Base-by-base conservation (phyloP, 1,140 invertebrate genomes). In the Glomeris maerens region DNA sequence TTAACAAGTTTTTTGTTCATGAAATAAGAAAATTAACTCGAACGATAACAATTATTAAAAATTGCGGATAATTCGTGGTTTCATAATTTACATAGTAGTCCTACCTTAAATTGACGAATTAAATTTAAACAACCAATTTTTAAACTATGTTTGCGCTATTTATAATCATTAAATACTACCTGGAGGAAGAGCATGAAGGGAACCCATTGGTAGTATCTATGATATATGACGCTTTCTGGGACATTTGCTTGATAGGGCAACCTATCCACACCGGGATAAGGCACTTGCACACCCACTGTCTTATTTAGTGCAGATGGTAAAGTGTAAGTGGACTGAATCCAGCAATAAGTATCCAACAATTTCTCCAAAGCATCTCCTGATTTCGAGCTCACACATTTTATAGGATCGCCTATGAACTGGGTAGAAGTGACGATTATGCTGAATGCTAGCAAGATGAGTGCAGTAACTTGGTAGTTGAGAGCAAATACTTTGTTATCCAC, bases 271-370 rank as follows among this genome's bases (percentile, higher is more conserved):
- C 60, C 62, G 17, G 56, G 54, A 49, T 62, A 55, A 1, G 55
- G 23, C 1, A 55, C 26, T 23, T 57, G 22, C 21, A 7, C 27
- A 3, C 46, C 46, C 3, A 36, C 21, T 21, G 3, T 5, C 23
- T 78, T 78, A 28, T 67, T 64, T 45, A 72, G 66, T 54, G 78
- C 75, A 36, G 76, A 76, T 0, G 85, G 86, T 57, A 93, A 66
- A 26, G 53, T 47, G 21, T 44, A 48, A 17, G 55, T 52, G 3
- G 50, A 27, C 2, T 47, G 22, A 14, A 39, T 58, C 47, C 52
- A 57, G 49, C 58, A 54, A 27, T 52, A 58, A 2, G 27, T 55
- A 29, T 50, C 36, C 23, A 50, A 27, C 5, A 50, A 17, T 4
- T 10, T 5, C 3, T 3, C n/a, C 3, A 27, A n/a, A 3, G 21